Evolutionary conservation across 2,888 invertebrate genomes (phyloP), one percentile per base, ranked within the genome.

Genomic region (Pammene fasciana): DNA sequence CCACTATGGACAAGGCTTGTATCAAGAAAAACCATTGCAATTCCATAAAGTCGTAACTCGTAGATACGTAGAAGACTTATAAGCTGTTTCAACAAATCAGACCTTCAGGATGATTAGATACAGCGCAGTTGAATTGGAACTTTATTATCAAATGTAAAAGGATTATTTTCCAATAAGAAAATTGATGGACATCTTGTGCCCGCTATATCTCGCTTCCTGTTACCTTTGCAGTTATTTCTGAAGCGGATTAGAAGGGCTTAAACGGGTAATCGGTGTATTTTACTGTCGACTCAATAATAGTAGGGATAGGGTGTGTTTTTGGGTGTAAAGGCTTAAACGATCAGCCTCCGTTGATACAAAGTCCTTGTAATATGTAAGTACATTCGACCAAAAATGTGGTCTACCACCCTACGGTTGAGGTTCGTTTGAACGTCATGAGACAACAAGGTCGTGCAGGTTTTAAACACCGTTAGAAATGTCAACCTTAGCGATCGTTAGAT

Each of bases 141-240:
- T 57, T 41, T 57, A 41, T 57, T 11, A 16, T 36, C 6, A 41
- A 1, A 2, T 6, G 18, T 5, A 57, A 2, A 11, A 57, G 56
- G 41, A 7, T 7, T 10, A 16, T 57, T 57, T 43, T 57, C 13
- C 18, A 10, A 55, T 14, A 14, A 14, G n/a, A 5, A 55, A n/a
- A 38, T 55, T 14, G 38, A 36, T 57, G 41, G 56, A 43, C 11
- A 38, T 38, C 38, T 41, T 5, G 41, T 57, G 41, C 41, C 18
- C 16, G 55, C 13, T n/a, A 56, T 56, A 56, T 36, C 56, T 56
- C 41, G 16, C 41, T 56, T 41, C 56, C 56, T 57, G 56, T 16
- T 57, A 41, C 11, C 16, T 56, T 56, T 57, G 41, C 41, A 43
- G 41, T 56, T 41, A 41, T 18, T 56, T 10, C 5, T 36, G 0